Base-by-base conservation (phyloP, 1,140 invertebrate species). In the Sarcophaga peregrina region DNA sequence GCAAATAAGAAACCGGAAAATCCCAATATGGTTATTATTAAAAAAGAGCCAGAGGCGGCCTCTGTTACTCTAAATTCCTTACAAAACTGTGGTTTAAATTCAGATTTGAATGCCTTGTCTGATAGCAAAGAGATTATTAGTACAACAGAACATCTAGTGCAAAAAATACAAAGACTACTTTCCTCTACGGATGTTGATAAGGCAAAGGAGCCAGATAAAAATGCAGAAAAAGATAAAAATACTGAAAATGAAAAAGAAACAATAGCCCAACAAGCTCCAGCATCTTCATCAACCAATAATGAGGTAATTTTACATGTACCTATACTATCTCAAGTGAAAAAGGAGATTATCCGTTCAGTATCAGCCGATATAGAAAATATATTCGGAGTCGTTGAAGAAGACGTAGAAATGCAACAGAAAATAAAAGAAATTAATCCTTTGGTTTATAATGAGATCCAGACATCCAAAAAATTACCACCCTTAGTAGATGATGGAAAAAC, bases 381-480 rank as follows among this genome's bases (percentile, higher is more conserved):
- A 45, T 89, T 89, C 48, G 88, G 88, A 0, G 84, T 85, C n/a
- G n/a, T 87, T 1, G 76, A 89, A 82, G 83, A 86, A 11, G 62
- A 68, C n/a, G 62, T 20, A 8, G 45, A 45, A 10, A 73, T 83
- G 13, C 62, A 82, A 15, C 11, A 76, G 11, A 80, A 62, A 58
- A 37, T 83, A 20, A 82, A 84, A 52, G 52, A 47, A 47, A 76
- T 84, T n/a, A 84, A 80, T 78, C 83, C 83, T 13, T 68, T 78
- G 10, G 52, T 84, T 48, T 84, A 80, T 25, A 72, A 54, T 20
- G 76, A 54, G 17, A 72, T 83, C 11, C 73, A 81, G 50, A 80
- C 13, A 50, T 6, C n/a, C 47, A 68, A 68, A 68, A 68, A 68
- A 45, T 37, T 54, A 37, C 45, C 20, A 48, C 80, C 80, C 3